Evolutionary conservation across 2,888 invertebrate species (phyloP).

Genomic region (Myopa testacea): DNA sequence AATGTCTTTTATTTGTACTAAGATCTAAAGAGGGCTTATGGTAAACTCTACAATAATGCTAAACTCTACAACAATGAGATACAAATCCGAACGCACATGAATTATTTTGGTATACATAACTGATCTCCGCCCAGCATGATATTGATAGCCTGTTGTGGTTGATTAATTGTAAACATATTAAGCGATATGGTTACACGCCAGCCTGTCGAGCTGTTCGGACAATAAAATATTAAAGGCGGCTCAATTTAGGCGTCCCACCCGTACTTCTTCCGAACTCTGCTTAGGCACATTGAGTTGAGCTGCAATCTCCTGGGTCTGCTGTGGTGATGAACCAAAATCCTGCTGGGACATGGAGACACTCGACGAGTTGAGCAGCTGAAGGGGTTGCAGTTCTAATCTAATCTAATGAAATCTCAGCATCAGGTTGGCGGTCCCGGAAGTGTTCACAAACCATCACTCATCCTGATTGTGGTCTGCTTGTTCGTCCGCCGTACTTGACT

Average conservation of each 20-base stretch:
- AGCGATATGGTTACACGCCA: conserved; percentile 7
- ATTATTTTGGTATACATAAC: no score
- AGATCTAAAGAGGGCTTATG: no score
- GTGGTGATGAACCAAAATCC: conserved; percentile 22
- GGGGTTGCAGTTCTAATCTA: conserved; percentile 20
- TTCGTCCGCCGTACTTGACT: conserved; percentile 22
- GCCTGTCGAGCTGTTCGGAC: not conserved
- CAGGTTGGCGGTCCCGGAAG: conserved; percentile 34
- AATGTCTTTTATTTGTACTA: no score
- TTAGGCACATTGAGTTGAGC: conserved; percentile 6
- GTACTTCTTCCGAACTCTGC: not conserved
- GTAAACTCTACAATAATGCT: no score
- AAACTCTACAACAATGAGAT: no score
- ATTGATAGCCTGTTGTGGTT: not conserved
- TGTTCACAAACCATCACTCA: conserved; percentile 31
- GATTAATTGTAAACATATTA: conserved; percentile 32
- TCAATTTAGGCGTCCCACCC: conserved; percentile 4
- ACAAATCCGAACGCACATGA: no score
- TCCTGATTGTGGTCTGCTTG: not conserved
- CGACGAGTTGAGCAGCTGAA: not conserved
- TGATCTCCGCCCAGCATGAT: no score
- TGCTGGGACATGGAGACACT: conserved; percentile 15
- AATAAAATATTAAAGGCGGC: not conserved
- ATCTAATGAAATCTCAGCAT: conserved; percentile 33
- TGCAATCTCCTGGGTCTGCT: conserved; percentile 13